Base-by-base conservation (phyloP, 2,113 vertebrate genomes). In the Proteles cristata region DNA sequence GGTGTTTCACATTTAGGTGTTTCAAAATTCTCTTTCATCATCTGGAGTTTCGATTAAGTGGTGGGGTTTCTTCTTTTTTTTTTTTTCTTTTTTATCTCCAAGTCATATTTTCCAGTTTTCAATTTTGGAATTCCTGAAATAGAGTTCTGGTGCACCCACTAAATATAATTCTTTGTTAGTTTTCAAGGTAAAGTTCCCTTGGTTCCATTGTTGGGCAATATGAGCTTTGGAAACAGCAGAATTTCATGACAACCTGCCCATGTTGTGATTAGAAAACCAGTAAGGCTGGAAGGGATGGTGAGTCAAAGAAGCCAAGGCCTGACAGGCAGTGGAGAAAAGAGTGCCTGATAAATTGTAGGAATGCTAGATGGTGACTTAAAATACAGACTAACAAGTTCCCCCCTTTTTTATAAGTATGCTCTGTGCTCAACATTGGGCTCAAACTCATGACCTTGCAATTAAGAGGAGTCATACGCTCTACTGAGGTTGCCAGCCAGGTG, bases 141-240 rank as follows among this genome's bases (percentile, higher is more conserved):
- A 81, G 9, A 69, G 45, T 82, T 87, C 5, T 19, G 1, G 17
- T 77, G 68, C 23, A 76, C 4, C 0, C 23, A n/a, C 11, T 48
- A 82, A 63, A 43, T 25, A 76, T 33, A 90, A 74, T 28, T 3
- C 12, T 63, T 35, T 19, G 25, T n/a, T 80, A 68, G 16, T 92
- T 94, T 95, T 96, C 65, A 76, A 93, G 77, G 77, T 35, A 61
- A 82, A 71, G 14, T 71, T 79, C 31, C 39, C 50, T 86, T 26
- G 16, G 23, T 71, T 90, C 58, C 55, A n/a, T 33, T 96, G 23
- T 61, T 33, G 33, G 45, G 35, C 48, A 71, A 63, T 7, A 39
- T 21, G 11, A 68, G 25, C 53, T 92, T 80, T 45, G 4, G 6
- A 65, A 15, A 76, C 16, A 77, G 39, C 5, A 28, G 45, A 79